These are phyloP conservation scores for Calcarius ornatus DNA, from an alignment of 2,113 vertebrate species.

Conservation along the genomic window DNA sequence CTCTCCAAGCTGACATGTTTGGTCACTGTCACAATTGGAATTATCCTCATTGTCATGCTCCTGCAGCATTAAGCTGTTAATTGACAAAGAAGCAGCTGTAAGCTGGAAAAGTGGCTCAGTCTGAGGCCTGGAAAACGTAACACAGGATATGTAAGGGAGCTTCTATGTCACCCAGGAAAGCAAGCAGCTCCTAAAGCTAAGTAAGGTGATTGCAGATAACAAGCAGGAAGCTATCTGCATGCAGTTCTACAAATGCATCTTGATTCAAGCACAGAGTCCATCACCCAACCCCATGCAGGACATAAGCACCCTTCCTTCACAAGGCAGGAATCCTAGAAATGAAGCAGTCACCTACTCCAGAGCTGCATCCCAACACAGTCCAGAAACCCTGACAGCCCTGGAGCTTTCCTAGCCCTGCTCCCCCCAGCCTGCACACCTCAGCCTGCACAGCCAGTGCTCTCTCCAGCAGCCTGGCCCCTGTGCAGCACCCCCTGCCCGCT, in stretches of 20 bases:
- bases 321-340: neutral
- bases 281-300: neutral
- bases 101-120: neutral
- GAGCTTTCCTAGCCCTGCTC: neutral
- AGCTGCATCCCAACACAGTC: neutral
- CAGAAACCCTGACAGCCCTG: neutral
- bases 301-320: neutral
- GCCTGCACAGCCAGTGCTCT: fast-evolving
- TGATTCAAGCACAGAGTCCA: neutral
- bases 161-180: neutral
- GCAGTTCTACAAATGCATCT: neutral
- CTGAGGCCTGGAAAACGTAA: neutral
- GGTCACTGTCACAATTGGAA: neutral
- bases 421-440: neutral
- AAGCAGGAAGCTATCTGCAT: neutral
- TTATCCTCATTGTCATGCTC: neutral
- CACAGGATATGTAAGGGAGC: neutral
- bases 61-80: neutral
- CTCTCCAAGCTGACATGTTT: neutral
- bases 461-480: neutral
- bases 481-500: fast-evolving
- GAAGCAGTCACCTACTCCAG: neutral
- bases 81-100: neutral
- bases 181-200: neutral
- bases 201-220: neutral